Evolutionary conservation across 2,888 invertebrate genomes (phyloP).

Genomic region (Tetranychus piercei): DNA sequence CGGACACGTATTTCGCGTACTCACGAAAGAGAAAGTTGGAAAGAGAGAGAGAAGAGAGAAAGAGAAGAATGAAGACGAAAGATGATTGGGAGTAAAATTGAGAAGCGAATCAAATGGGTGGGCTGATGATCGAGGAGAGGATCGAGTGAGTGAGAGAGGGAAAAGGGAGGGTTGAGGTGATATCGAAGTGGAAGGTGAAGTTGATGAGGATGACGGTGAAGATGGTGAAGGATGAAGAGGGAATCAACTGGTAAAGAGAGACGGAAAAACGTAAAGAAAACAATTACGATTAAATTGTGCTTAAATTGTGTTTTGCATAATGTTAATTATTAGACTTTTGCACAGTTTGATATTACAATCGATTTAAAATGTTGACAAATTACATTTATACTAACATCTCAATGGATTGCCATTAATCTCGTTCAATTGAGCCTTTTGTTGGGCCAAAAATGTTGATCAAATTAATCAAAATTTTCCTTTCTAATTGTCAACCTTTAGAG

Average conservation of each 20-base stretch:
- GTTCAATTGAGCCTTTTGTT: too few species aligned
- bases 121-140: not conserved
- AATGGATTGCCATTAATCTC: too few species aligned
- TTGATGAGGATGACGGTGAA: conserved; percentile 5
- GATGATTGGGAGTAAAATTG: not conserved
- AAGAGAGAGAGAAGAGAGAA: conserved; percentile 8
- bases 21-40: conserved; percentile 7
- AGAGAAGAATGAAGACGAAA: not conserved
- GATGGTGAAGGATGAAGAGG: not conserved
- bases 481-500: too few species aligned
- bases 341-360: not conserved
- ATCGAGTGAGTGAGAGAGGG: conserved; percentile 5
- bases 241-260: not conserved
- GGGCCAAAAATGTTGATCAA: too few species aligned
- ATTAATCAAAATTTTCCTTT: too few species aligned
- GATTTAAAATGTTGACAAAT: too few species aligned
- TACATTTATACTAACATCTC: too few species aligned
- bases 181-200: not conserved
- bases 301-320: not conserved
- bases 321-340: not conserved
- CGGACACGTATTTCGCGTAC: not conserved
- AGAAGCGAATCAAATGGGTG: not conserved
- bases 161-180: not conserved
- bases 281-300: not conserved
- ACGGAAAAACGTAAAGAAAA: conserved; percentile 8